Conservation (phyloP, 2,797 vertebrate genomes). For the Sebastes itinus region DNA sequence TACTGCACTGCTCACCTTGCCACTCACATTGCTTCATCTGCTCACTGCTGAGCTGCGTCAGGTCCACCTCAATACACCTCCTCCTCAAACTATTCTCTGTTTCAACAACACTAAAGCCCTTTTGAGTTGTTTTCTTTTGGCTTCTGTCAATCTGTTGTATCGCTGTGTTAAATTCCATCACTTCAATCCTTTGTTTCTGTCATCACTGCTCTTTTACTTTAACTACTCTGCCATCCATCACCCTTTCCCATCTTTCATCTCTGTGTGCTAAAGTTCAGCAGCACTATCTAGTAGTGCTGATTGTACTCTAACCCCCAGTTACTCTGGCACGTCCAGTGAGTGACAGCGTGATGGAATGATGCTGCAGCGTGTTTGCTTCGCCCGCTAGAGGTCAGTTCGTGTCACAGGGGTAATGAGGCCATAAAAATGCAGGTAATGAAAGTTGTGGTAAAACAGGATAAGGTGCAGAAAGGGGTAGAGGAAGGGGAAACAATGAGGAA, state of each 20-base stretch:
- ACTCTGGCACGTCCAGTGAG: constrained; percentile 59
- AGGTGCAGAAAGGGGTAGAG: constrained; percentile 14
- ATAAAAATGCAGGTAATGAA: constrained; percentile 71
- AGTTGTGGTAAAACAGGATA: constrained; percentile 49
- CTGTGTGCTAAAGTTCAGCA: constrained; percentile 14
- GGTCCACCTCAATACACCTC: constrained; percentile 2
- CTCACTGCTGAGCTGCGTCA: constrained; percentile 27
- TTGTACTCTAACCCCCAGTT: constrained; percentile 38
- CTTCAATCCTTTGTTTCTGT: constrained; percentile 13
- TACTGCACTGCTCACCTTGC: constrained; percentile 59
- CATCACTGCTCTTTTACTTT: constrained; percentile 12
- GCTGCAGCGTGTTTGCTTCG: constrained; percentile 63
- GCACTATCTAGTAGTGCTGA: constrained; percentile 27
- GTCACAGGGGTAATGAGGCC: constrained; percentile 74
- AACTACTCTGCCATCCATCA: constrained; percentile 3
- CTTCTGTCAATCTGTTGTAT: constrained; percentile 1
- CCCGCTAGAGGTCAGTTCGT: constrained; percentile 53
- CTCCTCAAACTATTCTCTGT: not conserved
- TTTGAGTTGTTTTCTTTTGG: not conserved
- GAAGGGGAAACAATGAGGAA: constrained; percentile 18
- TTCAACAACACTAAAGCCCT: constrained; percentile 5
- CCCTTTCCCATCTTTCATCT: constrained; percentile 11
- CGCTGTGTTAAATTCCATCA: constrained; percentile 5
- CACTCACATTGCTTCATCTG: constrained; percentile 62
- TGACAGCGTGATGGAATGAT: constrained; percentile 76